Percentiles rank a stretch among this genome's conserved stretches.
Evolutionary conservation across 1,140 invertebrate genomes (phyloP).

Genomic region (Bombus pyrosoma): DNA sequence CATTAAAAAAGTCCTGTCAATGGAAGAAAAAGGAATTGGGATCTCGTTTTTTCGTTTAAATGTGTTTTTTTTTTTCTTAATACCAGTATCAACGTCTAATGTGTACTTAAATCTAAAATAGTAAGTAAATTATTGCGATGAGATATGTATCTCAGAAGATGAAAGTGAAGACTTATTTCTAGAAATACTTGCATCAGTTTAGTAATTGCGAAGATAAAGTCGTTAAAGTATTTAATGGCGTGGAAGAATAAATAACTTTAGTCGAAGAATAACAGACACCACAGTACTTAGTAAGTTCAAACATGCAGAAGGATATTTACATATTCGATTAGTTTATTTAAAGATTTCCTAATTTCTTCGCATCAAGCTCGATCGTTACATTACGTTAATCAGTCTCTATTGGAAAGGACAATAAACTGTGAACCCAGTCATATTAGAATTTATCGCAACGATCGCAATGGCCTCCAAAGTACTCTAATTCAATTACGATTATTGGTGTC

Average conservation of each 20-base stretch:
- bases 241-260: neutral
- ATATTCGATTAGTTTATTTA: neutral
- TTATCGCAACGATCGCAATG: slow-evolving; percentile 76
- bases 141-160: too few species aligned
- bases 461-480: slow-evolving; percentile 55
- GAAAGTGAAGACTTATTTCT: too few species aligned
- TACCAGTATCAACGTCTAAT: neutral
- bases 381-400: neutral
- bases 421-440: slow-evolving; percentile 60
- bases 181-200: neutral
- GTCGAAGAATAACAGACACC: neutral
- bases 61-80: neutral
- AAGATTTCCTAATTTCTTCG: neutral
- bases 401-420: neutral
- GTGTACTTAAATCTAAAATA: too few species aligned
- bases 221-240: neutral
- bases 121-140: too few species aligned
- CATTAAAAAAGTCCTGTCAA: slow-evolving; percentile 63
- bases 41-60: neutral
- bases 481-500: slow-evolving; percentile 36
- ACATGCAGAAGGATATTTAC: neutral
- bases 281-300: neutral
- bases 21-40: neutral
- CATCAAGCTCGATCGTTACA: neutral
- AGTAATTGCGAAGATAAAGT: neutral